Conservation (phyloP, 2,113 vertebrate species). For the Todiramphus chloris region DNA sequence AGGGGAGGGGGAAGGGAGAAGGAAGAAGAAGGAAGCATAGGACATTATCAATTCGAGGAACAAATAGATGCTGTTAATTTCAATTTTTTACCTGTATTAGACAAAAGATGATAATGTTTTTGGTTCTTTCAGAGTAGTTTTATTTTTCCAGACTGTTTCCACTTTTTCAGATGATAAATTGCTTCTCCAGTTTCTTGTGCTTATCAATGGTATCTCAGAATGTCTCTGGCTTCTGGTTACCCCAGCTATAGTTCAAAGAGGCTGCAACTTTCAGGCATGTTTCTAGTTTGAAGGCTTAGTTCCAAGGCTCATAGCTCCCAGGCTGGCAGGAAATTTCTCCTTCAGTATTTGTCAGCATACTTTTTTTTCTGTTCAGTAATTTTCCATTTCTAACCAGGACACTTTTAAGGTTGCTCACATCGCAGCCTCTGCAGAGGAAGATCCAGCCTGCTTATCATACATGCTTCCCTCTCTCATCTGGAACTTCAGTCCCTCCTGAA, state of each 20-base stretch:
- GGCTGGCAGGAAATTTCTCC: background rate
- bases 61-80: background rate
- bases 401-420: background rate
- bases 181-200: background rate
- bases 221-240: background rate
- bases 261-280: background rate
- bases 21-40: background rate
- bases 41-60: background rate
- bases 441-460: background rate
- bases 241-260: background rate
- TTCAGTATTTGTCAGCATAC: background rate
- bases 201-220: fast-evolving
- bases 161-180: background rate
- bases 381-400: background rate
- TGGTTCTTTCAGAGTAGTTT: background rate
- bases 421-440: background rate
- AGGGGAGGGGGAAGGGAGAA: fast-evolving
- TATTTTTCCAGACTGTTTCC: background rate
- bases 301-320: background rate
- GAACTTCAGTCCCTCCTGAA: background rate
- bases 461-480: background rate
- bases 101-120: background rate
- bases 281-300: background rate
- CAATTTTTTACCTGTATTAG: background rate
- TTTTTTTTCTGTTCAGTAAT: background rate